Base-by-base conservation (phyloP, 2,888 invertebrate species). In the Eristalis intricaria region DNA sequence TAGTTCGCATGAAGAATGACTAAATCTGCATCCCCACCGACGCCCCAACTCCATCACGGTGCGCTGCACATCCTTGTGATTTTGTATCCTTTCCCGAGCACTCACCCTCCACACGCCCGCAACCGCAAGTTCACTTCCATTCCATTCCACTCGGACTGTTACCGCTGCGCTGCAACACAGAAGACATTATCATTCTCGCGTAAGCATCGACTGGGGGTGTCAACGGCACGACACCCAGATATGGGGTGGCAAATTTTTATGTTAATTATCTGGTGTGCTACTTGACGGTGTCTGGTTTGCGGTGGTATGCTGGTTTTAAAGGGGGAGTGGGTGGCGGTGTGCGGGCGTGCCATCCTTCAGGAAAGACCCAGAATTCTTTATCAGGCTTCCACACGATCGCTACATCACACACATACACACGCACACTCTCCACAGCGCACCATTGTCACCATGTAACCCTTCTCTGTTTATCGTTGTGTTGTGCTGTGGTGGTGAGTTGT, bases 331-430 rank as follows among this genome's bases (percentile, higher is more conserved):
- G n/a, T n/a, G n/a, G n/a, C n/a, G n/a, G n/a, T n/a, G n/a, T n/a
- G n/a, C n/a, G n/a, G 38, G 63, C 63, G 66, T 71, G 35, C 50
- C 66, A 56, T 29, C 69, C 60, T n/a, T 15, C 64, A 43, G 56
- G 56, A 80, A 61, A 74, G 68, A 80, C 70, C 15, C 40, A 82
- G 77, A 35, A 79, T 71, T 79, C 63, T 74, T 87, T 87, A 87
- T 87, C 86, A 71, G 83, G 83, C 79, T 87, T 87, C 86, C 86
- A 83, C 86, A 83, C 86, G 83, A 87, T 87, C 86, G 86, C 83
- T 74, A 76, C 75, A 29, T 15, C 13, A 74, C 22, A 68, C 22
- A 73, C 73, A 71, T 19, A 69, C n/a, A 60, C 50, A 70, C 23
- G 5, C 26, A 69, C n/a, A 60, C 50, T 66, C 23, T 15, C 26